Evolutionary conservation across 2,113 vertebrate species (phyloP).

Genomic region (Pterocles gutturalis): DNA sequence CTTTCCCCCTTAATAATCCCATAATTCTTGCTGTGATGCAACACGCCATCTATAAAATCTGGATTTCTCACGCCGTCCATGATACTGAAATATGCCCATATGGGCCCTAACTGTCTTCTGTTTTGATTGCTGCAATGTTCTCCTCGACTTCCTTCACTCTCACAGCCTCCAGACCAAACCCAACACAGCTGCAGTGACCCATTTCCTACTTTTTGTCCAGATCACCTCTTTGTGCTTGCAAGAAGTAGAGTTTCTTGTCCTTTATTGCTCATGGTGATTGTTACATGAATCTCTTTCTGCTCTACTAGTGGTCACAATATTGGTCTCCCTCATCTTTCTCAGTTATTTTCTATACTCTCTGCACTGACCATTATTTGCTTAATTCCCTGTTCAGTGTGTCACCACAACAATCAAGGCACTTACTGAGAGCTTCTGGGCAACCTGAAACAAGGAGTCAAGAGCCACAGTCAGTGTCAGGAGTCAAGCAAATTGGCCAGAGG

Average conservation of each 20-base stretch:
- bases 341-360: neutral
- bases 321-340: neutral
- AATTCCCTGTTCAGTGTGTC: neutral
- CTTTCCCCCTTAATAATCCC: neutral
- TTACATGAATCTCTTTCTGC: neutral
- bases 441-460: neutral
- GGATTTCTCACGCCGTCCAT: neutral
- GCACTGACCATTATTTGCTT: neutral
- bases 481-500: neutral
- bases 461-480: neutral
- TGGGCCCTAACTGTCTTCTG: neutral
- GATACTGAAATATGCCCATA: rapidly evolving
- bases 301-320: neutral
- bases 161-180: neutral
- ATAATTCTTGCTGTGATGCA: neutral
- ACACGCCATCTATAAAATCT: neutral
- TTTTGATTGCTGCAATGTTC: neutral
- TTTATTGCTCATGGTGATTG: neutral
- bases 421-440: rapidly evolving
- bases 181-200: neutral
- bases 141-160: neutral
- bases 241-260: neutral
- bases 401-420: neutral
- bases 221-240: neutral
- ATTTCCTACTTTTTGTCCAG: neutral